Conservation (phyloP, 2,113 vertebrate species). For the Paracyprichromis sp. region DNA sequence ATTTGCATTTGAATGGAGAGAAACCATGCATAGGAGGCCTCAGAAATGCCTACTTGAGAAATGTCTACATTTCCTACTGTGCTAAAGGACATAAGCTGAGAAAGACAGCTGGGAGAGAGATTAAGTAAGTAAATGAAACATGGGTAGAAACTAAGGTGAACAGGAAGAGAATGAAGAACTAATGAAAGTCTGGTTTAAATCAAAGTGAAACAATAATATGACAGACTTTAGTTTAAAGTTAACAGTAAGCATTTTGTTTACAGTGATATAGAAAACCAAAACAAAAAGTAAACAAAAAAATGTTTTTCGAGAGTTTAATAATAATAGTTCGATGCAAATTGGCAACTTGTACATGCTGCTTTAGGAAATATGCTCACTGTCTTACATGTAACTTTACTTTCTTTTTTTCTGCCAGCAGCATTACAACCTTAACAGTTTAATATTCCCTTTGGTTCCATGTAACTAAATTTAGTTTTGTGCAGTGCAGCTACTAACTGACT, state of each 20-base stretch:
- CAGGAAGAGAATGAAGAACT: not conserved
- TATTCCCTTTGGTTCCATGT: not conserved
- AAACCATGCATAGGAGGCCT: conserved; percentile 34
- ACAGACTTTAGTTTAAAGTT: not conserved
- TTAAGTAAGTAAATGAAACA: not conserved
- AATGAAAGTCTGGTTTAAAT: not conserved
- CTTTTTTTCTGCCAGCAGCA: not conserved
- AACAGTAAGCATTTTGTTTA: not conserved
- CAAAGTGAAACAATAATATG: not conserved
- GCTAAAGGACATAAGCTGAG: not conserved
- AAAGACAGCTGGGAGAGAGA: not conserved
- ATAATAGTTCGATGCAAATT: not conserved
- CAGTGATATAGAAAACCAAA: not conserved
- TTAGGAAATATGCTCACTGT: not conserved
- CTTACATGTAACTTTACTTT: not conserved
- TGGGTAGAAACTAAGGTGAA: not conserved
- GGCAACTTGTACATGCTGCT: not conserved
- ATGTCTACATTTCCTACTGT: conserved; percentile 3
- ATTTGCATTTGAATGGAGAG: conserved; percentile 68
- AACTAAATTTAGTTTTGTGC: not conserved
- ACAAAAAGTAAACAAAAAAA: not conserved
- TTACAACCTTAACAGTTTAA: not conserved
- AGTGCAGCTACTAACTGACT: not conserved
- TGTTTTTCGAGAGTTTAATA: not conserved
- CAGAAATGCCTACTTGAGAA: conserved; percentile 7